Evolutionary conservation across 2,113 vertebrate genomes (phyloP).

Genomic region (Sus scrofa): T2T-Sscrofa CM000812.6:120501-121000

Average conservation of each 20-base stretch:
- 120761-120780: rapidly evolving
- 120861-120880: not conserved
- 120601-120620: not conserved
- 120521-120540: not conserved
- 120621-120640: not conserved
- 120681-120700: not conserved
- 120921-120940: no score
- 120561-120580: not conserved
- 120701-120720: not conserved
- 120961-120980: no score
- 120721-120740: rapidly evolving
- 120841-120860: not conserved
- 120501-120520: not conserved
- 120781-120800: not conserved
- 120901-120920: not conserved
- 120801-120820: rapidly evolving
- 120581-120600: not conserved
- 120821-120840: not conserved
- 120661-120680: not conserved
- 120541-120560: not conserved
- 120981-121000: no score
- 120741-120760: not conserved
- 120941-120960: no score
- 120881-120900: not conserved
- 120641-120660: not conserved